Evolutionary conservation across 2,797 vertebrate genomes (phyloP).

Genomic region (Lutjanus campechanus): DNA sequence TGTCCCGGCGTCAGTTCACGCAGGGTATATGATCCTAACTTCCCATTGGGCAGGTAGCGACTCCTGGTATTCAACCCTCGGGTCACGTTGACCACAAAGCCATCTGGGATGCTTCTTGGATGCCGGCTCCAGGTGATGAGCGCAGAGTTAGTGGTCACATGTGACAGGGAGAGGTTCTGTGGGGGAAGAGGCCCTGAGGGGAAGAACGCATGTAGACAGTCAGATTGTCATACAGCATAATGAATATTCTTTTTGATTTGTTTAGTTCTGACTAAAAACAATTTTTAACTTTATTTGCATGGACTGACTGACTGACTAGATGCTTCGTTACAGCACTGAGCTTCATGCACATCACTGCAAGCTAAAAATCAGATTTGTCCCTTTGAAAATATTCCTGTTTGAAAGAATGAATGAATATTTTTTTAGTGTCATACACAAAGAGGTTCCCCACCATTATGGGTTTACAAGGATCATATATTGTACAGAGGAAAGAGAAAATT

Average conservation of each 20-base stretch:
- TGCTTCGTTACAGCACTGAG: not conserved
- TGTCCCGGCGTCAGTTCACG: conserved; percentile 91
- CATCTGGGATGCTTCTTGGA: conserved; percentile 83
- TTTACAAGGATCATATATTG: not conserved
- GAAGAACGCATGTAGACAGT: conserved; percentile 32
- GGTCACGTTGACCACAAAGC: conserved; percentile 95
- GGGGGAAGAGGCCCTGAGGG: conserved; percentile 92
- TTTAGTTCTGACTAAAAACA: not conserved
- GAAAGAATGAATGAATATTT: not conserved
- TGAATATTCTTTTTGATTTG: conserved; percentile 1
- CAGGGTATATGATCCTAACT: conserved; percentile 88
- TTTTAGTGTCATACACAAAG: not conserved
- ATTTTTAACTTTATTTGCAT: not conserved
- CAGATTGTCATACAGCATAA: conserved; percentile 14
- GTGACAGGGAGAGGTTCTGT: conserved; percentile 91
- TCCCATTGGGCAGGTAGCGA: conserved; percentile 92
- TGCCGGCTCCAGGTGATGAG: conserved; percentile 90
- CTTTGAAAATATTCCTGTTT: not conserved
- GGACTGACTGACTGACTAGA: not conserved
- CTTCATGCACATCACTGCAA: not conserved
- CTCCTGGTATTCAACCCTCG: conserved; percentile 92
- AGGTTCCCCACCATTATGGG: not conserved
- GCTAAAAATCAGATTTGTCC: not conserved
- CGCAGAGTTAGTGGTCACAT: conserved; percentile 89
- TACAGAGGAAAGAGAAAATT: not conserved